Conservation (phyloP, 1,140 invertebrate species). For the Zaprionus capensis region DNA sequence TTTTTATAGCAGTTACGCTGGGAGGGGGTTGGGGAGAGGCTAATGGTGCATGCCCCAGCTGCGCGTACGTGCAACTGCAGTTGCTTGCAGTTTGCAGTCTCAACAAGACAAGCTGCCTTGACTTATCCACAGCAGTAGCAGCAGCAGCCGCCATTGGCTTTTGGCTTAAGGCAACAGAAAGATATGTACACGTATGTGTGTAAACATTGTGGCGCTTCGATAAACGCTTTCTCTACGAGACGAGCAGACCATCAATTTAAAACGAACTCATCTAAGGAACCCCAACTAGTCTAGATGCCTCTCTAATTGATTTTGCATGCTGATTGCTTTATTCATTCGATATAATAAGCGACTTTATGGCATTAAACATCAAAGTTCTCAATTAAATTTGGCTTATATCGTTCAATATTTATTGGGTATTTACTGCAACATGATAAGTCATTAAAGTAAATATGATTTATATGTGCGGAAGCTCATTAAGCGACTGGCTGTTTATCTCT, state of each 20-base stretch:
- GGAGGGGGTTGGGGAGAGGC: neutral
- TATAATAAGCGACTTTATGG: neutral
- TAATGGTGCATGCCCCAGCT: conserved; percentile 57
- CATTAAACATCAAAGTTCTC: neutral
- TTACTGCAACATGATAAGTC: neutral
- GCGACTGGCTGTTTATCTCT: neutral
- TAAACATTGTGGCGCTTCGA: conserved; percentile 16
- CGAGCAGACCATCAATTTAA: neutral
- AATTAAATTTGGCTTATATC: neutral
- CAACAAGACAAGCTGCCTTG: conserved; percentile 3
- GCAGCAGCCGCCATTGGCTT: neutral
- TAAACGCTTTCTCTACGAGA: neutral
- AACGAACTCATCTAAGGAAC: too few relatives aligned
- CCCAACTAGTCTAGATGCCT: neutral
- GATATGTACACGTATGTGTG: neutral
- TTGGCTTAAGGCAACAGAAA: neutral
- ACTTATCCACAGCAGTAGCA: neutral
- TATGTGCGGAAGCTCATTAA: neutral
- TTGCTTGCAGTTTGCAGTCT: neutral
- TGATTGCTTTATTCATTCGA: neutral
- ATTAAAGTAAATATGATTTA: neutral
- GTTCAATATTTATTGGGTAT: neutral
- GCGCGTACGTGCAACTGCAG: conserved; percentile 50
- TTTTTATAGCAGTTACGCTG: conserved; percentile 5
- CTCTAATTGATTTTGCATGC: neutral